phyloP scores from a whole-genome alignment of 2,797 vertebrate species.

The Etheostoma perlongum region DNA sequence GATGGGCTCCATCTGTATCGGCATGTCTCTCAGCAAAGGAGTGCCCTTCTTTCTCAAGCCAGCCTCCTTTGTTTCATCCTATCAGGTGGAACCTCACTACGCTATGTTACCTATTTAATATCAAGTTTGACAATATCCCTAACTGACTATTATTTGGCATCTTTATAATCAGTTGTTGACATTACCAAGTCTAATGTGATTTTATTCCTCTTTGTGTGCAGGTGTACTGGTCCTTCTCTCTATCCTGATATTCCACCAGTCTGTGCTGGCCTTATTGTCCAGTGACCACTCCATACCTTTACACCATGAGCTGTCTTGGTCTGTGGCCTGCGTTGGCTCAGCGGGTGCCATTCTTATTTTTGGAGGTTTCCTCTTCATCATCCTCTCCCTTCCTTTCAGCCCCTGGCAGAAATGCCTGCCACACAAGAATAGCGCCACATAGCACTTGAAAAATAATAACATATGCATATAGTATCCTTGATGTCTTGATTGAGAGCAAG shows the following conservation, averaged over 20 bases:
- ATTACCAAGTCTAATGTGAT: neutral
- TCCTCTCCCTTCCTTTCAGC: conserved; percentile 85
- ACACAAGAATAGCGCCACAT: conserved; percentile 82
- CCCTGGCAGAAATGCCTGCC: conserved; percentile 85
- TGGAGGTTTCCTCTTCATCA: conserved; percentile 86
- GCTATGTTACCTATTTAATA: neutral
- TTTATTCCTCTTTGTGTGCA: conserved; percentile 55
- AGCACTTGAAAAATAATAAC: conserved; percentile 53
- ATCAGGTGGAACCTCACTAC: conserved; percentile 83
- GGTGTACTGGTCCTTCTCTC: conserved; percentile 90
- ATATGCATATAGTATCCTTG: conserved; percentile 17
- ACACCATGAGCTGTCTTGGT: conserved; percentile 91
- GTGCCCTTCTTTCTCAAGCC: conserved; percentile 91
- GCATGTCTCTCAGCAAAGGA: conserved; percentile 91
- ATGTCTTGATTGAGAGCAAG: conserved; percentile 45
- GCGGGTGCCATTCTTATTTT: conserved; percentile 88
- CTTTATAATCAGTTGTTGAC: neutral
- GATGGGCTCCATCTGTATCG: conserved; percentile 90
- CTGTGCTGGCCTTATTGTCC: conserved; percentile 85
- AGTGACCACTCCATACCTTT: conserved; percentile 84
- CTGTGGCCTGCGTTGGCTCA: conserved; percentile 87
- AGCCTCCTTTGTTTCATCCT: conserved; percentile 90
- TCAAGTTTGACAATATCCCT: neutral
- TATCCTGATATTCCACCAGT: conserved; percentile 90
- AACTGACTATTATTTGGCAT: neutral